Conservation (phyloP, 2,113 vertebrate species). For the Pangasianodon hypophthalmus region DNA sequence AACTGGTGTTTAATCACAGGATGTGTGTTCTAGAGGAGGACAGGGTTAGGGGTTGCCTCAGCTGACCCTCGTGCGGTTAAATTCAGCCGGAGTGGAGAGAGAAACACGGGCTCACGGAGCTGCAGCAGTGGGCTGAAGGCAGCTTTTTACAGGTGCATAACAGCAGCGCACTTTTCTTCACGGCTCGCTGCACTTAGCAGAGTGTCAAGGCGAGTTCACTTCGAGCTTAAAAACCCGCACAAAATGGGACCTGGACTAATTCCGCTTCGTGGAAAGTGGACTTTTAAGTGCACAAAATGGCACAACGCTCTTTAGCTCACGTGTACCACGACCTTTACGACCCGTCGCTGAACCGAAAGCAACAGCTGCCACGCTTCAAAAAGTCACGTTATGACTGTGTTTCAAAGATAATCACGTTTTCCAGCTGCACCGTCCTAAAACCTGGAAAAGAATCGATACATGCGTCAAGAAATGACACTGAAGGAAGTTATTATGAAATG, state of each 20-base stretch:
- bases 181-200: not conserved
- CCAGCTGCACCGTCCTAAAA: not conserved
- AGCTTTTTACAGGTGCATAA: not conserved
- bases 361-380: not conserved
- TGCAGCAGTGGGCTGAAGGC: not conserved
- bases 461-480: not conserved
- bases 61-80: not conserved
- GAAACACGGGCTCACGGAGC: not conserved
- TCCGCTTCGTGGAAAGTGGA: not conserved
- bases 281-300: not conserved
- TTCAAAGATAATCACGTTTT: not conserved
- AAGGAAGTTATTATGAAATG: no score
- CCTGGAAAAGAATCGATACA: not conserved
- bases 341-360: not conserved
- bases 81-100: not conserved
- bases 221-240: conserved; percentile 5
- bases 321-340: not conserved
- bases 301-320: not conserved
- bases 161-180: not conserved
- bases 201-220: conserved; percentile 1
- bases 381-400: not conserved
- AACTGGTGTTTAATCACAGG: no score
- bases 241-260: not conserved
- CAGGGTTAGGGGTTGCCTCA: no score
- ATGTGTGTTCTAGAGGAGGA: no score